A percentile compares a stretch with the other conserved stretches of the same genome.
Conservation (phyloP, 1,140 invertebrate genomes). For the Holotrichia oblita region DNA sequence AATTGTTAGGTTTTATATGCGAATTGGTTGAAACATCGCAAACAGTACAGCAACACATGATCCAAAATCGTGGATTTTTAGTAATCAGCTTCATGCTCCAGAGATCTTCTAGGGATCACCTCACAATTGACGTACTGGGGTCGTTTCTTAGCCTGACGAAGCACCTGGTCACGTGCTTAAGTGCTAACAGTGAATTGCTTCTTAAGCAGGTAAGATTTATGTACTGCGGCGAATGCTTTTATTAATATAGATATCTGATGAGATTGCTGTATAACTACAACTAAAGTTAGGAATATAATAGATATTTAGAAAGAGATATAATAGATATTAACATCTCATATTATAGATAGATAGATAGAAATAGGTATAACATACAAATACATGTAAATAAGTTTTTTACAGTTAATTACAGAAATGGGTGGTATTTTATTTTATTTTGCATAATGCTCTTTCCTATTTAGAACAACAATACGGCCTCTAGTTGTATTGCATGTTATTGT, state of each 20-base stretch:
- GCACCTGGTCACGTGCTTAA: conserved; percentile 93
- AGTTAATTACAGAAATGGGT: conserved; percentile 36
- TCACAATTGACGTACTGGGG: conserved; percentile 91
- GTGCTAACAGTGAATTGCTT: conserved; percentile 91
- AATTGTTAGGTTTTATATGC: conserved; percentile 96
- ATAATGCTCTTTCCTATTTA: conserved; percentile 32
- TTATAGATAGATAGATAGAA: neutral
- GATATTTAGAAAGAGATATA: no score
- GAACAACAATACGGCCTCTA: neutral
- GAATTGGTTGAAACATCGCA: conserved; percentile 96
- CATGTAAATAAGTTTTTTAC: conserved; percentile 36
- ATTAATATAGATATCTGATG: neutral
- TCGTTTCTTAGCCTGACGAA: conserved; percentile 96
- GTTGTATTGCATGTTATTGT: conserved; percentile 23
- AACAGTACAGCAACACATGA: conserved; percentile 98
- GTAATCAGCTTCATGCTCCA: conserved; percentile 98
- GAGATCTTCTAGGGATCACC: conserved; percentile 90
- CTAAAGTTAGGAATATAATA: no score
- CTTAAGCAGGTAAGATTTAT: conserved; percentile 85
- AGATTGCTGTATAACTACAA: conserved; percentile 18
- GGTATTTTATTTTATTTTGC: conserved; percentile 41
- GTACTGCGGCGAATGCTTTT: neutral
- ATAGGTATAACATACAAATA: neutral
- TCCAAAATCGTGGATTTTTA: conserved; percentile 96
- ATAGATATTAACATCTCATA: no score